Base-by-base conservation (phyloP, 2,888 invertebrate genomes). In the Mycalesis mineus region DNA sequence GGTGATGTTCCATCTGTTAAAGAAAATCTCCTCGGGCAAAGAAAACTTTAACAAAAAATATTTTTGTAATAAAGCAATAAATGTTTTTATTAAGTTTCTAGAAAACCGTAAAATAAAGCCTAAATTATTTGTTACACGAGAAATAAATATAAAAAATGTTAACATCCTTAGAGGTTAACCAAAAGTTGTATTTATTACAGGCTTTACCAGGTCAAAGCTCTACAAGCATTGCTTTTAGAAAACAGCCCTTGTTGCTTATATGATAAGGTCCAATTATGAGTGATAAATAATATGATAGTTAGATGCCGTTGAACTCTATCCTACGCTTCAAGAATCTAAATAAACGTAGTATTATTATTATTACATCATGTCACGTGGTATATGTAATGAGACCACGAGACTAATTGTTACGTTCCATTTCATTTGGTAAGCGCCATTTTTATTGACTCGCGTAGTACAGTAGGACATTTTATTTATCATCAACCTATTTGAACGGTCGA, bases 261-360 rank as follows among this genome's bases (percentile, higher is more conserved):
- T 8, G 41, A 53, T 53, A 53, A 53, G 48, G 36, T 37, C 28
- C 15, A 49, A 41, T 39, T 37, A 48, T 41, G 6, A 33, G 28
- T 39, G 14, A 31, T 15, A 22, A 22, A 28, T 17, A 28, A 40
- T 37, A 33, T 13, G 11, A 52, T 9, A 58, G 63, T 65, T 68
- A 62, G 40, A 41, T 63, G 63, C 64, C 70, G 68, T 71, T 72
- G 71, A 73, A 73, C 73, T 67, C 67, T 57, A 60, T 64, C 58
- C 64, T 61, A 70, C 70, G 69, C 62, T 55, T 58, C 63, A 61
- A 68, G 73, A 70, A 73, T 73, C 67, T 64, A 68, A 72, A 72
- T 66, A 62, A 58, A 58, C 47, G 48, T 50, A 49, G 52, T 55
- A 55, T 58, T 47, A 45, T 51, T 55, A 55, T 58, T 47, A 45